Evolutionary conservation across 2,797 vertebrate genomes (phyloP).

Genomic region (Pseudochromis fuscus): DNA sequence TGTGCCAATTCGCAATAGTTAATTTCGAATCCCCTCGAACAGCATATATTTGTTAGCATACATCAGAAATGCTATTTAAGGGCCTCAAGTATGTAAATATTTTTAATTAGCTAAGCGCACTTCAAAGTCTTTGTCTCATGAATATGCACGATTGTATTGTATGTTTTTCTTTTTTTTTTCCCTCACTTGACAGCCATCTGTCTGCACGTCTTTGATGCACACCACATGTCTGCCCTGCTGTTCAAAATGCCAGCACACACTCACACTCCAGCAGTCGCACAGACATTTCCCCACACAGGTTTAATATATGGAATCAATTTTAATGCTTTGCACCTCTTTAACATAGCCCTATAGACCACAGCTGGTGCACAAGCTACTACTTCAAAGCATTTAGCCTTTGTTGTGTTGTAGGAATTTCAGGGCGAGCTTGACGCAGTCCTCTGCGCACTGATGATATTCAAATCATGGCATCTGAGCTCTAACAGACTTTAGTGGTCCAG

Average conservation of each 20-base stretch:
- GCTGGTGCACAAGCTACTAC: background rate
- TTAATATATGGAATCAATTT: constrained; percentile 56
- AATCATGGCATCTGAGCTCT: constrained; percentile 14
- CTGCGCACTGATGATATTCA: constrained; percentile 26
- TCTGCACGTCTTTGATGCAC: constrained; percentile 76
- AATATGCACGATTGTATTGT: constrained; percentile 80
- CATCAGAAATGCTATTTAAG: constrained; percentile 68
- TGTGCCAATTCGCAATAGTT: constrained; percentile 47
- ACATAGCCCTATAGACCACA: constrained; percentile 31
- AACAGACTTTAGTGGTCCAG: constrained; percentile 1
- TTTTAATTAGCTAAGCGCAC: constrained; percentile 80
- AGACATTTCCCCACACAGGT: constrained; percentile 33
- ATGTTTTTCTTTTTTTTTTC: constrained; percentile 53
- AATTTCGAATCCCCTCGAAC: constrained; percentile 51
- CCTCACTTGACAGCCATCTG: constrained; percentile 76
- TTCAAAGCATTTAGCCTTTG: constrained; percentile 43
- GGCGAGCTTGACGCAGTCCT: background rate
- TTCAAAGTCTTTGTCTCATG: constrained; percentile 82
- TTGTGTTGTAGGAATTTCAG: constrained; percentile 21
- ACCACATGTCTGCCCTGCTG: constrained; percentile 80
- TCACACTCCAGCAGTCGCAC: constrained; percentile 17
- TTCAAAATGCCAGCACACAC: constrained; percentile 58
- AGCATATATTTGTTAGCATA: constrained; percentile 51
- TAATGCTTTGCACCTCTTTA: constrained; percentile 29
- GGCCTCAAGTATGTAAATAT: constrained; percentile 77